These are phyloP conservation scores for Hippocampus mohnikei DNA, from an alignment of 2,113 vertebrate species.

Conservation along the genomic window DNA sequence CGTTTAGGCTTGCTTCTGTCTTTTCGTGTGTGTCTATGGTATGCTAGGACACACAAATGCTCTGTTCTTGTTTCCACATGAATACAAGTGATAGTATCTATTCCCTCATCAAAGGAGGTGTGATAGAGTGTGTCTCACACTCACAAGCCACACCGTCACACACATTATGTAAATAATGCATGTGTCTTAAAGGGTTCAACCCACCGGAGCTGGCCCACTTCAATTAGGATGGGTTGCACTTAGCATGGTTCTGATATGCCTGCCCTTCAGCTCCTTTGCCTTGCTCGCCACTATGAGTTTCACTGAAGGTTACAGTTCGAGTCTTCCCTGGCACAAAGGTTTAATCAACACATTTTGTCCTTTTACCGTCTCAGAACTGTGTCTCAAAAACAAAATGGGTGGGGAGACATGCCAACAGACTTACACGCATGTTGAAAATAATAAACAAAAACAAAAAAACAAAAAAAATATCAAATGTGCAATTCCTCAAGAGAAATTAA, in stretches of 20 bases:
- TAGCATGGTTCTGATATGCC: constrained; percentile 12
- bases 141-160: constrained; percentile 21
- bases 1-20: constrained; percentile 9
- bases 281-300: not conserved
- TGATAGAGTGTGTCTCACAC: constrained; percentile 42
- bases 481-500: no score
- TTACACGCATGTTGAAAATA: not conserved
- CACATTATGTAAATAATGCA: constrained; percentile 73
- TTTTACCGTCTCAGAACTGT: not conserved
- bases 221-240: constrained; percentile 65
- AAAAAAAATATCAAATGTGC: no score
- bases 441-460: not conserved
- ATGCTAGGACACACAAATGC: constrained; percentile 32
- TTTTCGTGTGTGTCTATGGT: constrained; percentile 7
- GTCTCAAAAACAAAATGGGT: not conserved
- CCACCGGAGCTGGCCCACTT: constrained; percentile 66
- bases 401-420: not conserved
- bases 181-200: constrained; percentile 72
- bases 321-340: not conserved
- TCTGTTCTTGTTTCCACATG: constrained; percentile 56
- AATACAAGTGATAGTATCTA: constrained; percentile 57
- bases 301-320: not conserved
- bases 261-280: not conserved
- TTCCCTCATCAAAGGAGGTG: constrained; percentile 58
- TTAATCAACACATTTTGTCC: not conserved